Conservation (phyloP, 1,140 invertebrate genomes). For the Lasaia peninsularis region DNA sequence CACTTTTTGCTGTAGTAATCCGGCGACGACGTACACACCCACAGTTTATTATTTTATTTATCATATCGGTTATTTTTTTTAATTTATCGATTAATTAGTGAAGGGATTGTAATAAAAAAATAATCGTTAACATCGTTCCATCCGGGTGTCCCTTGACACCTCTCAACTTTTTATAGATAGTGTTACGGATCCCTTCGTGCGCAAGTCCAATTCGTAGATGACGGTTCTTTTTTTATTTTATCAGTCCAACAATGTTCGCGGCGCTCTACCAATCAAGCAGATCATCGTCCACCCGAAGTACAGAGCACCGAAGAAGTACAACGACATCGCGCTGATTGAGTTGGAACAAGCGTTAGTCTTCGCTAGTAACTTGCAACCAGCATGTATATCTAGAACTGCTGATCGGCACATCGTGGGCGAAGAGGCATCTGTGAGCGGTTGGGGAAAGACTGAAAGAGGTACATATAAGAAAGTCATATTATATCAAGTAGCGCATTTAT, state of each 20-base stretch:
- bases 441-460: not conserved
- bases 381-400: not conserved
- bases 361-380: not conserved
- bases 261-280: not conserved
- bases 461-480: not conserved
- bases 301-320: not conserved
- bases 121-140: too few species aligned
- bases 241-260: not conserved
- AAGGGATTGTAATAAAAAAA: too few species aligned
- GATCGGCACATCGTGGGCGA: not conserved
- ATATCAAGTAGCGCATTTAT: too few species aligned
- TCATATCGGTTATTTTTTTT: too few species aligned
- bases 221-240: not conserved
- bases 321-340: conserved; percentile 2
- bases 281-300: conserved; percentile 6
- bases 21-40: too few species aligned
- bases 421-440: not conserved
- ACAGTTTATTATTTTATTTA: too few species aligned
- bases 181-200: too few species aligned
- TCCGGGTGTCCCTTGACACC: too few species aligned
- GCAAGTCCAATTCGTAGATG: too few species aligned
- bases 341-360: not conserved
- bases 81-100: too few species aligned
- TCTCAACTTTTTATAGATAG: too few species aligned
- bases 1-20: too few species aligned